These are phyloP conservation scores for Phytoseiulus persimilis DNA, from an alignment of 2,888 invertebrate genomes.

Conservation along the genomic window DNA sequence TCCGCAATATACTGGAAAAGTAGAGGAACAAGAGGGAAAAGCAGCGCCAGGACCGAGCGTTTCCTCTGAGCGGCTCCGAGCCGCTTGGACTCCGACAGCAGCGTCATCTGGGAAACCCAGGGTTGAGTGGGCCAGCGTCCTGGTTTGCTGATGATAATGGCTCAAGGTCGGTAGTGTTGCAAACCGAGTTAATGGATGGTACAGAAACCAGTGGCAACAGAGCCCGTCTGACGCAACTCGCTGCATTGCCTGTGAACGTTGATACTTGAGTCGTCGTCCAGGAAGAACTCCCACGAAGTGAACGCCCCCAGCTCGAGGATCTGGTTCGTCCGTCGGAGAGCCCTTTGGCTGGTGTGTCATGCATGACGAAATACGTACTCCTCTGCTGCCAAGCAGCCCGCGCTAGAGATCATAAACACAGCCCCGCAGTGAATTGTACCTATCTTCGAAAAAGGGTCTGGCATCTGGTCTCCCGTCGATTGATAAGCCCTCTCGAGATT, in stretches of 20 bases:
- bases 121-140: neutral
- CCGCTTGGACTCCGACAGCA: neutral
- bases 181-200: neutral
- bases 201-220: neutral
- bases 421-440: neutral
- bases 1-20: neutral
- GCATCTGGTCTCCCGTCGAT: neutral
- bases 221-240: neutral
- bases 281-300: neutral
- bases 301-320: neutral
- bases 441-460: neutral
- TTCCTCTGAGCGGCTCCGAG: neutral
- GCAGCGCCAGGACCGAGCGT: neutral
- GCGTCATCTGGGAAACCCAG: neutral
- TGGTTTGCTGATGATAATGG: neutral
- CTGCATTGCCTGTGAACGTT: neutral
- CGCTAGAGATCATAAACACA: neutral
- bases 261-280: neutral
- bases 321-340: neutral
- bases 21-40: neutral
- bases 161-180: neutral
- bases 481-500: neutral
- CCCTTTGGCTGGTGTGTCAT: neutral
- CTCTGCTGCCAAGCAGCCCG: neutral
- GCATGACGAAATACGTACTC: neutral